Percentiles rank a stretch among this genome's conserved stretches.
Conservation (phyloP, 2,113 vertebrate species). For the Tragelaphus scriptus region DNA sequence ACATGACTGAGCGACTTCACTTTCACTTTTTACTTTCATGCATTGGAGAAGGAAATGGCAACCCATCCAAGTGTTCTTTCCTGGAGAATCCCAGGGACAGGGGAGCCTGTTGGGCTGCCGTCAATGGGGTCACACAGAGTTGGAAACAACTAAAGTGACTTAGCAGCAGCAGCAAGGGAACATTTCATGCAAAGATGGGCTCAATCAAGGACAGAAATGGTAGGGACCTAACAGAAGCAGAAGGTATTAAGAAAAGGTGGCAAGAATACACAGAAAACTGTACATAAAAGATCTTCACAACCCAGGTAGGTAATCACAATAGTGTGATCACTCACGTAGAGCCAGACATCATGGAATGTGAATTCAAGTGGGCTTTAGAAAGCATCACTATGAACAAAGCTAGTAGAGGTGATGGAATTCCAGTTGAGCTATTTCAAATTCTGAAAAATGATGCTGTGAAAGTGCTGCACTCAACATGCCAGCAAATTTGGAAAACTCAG, state of each 20-base stretch:
- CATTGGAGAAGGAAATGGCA: too few species aligned
- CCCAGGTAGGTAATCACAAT: not conserved
- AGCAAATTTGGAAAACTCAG: not conserved
- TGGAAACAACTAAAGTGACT: rapidly evolving
- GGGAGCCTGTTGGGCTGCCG: too few species aligned
- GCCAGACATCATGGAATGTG: not conserved
- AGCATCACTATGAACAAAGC: not conserved
- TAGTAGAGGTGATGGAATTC: not conserved
- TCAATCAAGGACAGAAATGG: not conserved
- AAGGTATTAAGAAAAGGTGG: not conserved
- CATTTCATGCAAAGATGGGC: not conserved
- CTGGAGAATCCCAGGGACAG: too few species aligned
- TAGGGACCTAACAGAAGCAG: not conserved
- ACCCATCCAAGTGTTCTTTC: too few species aligned
- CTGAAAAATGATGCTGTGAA: not conserved
- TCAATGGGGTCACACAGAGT: too few species aligned
- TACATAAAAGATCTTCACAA: not conserved
- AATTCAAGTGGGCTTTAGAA: not conserved
- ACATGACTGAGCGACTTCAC: too few species aligned
- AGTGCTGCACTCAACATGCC: not conserved
- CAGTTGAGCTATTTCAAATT: not conserved
- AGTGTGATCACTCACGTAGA: not conserved
- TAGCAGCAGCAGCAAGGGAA: not conserved
- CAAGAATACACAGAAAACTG: not conserved
- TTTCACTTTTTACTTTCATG: too few species aligned